Conservation (phyloP, 2,113 vertebrate species). For the Apaloderma vittatum region DNA sequence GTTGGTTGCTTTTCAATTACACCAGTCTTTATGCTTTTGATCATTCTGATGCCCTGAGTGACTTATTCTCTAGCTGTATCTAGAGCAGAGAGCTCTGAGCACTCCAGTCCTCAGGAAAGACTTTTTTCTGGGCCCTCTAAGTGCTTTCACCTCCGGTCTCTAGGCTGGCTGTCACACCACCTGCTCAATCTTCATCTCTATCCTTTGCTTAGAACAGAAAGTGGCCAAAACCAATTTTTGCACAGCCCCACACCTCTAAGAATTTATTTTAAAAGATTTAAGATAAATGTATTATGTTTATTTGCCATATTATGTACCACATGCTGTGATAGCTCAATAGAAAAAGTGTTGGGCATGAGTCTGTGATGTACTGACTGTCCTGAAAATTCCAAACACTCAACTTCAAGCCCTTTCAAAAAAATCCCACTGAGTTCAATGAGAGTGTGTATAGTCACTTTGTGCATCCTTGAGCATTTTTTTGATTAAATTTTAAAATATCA, state of each 20-base stretch:
- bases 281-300: background rate
- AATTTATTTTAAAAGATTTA: background rate
- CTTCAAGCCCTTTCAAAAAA: background rate
- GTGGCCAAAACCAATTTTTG: background rate
- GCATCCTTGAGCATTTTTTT: background rate
- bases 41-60: rapidly evolving
- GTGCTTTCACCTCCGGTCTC: background rate
- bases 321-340: background rate
- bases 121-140: background rate
- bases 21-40: background rate
- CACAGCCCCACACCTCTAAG: background rate
- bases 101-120: background rate
- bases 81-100: background rate
- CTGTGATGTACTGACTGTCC: background rate
- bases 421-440: background rate
- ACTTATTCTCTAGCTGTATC: background rate
- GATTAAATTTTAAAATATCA: background rate
- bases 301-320: background rate
- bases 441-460: background rate
- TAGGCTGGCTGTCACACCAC: background rate
- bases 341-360: background rate
- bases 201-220: background rate
- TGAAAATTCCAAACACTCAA: background rate
- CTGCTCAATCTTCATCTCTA: background rate
- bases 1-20: background rate